Conservation (phyloP, 2,888 invertebrate species). For the Ormyrus thymus region DNA sequence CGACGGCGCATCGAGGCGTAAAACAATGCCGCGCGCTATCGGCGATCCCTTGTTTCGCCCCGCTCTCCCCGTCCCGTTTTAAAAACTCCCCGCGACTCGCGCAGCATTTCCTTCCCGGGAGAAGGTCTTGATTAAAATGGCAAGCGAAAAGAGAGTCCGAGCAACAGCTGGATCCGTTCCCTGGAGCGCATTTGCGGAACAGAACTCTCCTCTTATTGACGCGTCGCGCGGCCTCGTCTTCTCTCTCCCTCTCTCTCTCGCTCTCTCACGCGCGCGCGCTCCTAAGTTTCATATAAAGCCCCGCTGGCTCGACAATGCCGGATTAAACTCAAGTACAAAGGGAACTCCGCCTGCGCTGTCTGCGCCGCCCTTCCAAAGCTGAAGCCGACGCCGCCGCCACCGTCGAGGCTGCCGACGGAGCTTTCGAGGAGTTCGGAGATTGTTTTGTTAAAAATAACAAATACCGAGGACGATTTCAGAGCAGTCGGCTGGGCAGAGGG, state of each 20-base stretch:
- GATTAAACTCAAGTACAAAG: conserved; percentile 70
- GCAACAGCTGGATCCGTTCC: conserved; percentile 75
- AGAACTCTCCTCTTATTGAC: conserved; percentile 74
- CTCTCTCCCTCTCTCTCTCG: conserved; percentile 34
- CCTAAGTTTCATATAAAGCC: conserved; percentile 71
- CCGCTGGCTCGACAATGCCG: conserved; percentile 67
- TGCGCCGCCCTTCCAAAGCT: conserved; percentile 41
- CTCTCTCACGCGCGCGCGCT: conserved; percentile 54
- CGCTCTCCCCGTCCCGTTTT: neutral
- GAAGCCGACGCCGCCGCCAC: too few species aligned
- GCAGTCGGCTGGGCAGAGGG: neutral
- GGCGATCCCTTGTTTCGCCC: neutral
- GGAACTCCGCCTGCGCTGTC: conserved; percentile 51
- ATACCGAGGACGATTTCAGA: neutral
- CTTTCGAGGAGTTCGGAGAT: conserved; percentile 47
- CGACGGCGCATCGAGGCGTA: conserved; percentile 15
- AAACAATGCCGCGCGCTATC: conserved; percentile 32
- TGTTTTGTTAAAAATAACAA: conserved; percentile 55
- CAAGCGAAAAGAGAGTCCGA: conserved; percentile 66
- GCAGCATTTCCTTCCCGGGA: conserved; percentile 70
- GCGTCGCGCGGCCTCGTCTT: conserved; percentile 61
- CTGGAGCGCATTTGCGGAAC: conserved; percentile 74
- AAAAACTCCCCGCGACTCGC: neutral
- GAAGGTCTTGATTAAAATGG: conserved; percentile 74
- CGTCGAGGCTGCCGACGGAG: too few species aligned